phyloP scores from a whole-genome alignment of 1,140 invertebrate species.

The Lepeophtheirus salmonis region DNA sequence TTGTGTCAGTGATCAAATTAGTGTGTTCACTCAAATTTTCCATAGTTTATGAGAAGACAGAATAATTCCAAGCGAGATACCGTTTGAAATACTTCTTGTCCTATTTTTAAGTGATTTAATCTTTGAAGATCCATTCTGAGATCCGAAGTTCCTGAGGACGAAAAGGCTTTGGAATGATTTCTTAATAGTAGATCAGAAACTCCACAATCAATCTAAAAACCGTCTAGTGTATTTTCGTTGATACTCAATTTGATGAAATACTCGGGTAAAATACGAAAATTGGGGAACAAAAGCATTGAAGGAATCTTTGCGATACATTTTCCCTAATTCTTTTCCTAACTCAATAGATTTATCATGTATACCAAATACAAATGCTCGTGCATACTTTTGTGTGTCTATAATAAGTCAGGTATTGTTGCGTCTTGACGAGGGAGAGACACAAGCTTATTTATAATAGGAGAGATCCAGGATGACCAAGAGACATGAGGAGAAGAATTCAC shows the following conservation, averaged over 20 bases:
- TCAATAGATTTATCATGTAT: background rate
- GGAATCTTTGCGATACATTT: background rate
- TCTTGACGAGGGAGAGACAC: too few species aligned
- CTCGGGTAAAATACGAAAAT: background rate
- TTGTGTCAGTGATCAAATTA: background rate
- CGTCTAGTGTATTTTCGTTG: background rate
- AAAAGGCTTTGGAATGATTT: background rate
- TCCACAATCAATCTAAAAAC: background rate
- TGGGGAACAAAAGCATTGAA: background rate
- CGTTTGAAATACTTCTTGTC: background rate
- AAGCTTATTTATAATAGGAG: too few species aligned
- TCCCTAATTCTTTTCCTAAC: background rate
- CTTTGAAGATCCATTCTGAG: background rate
- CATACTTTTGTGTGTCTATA: background rate
- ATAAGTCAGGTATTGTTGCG: background rate
- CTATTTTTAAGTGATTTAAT: background rate
- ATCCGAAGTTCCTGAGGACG: background rate
- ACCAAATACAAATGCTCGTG: background rate
- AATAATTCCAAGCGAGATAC: background rate
- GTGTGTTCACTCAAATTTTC: background rate
- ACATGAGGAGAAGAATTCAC: too few species aligned
- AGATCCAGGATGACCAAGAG: too few species aligned
- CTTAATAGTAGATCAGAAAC: background rate
- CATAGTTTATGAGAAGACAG: background rate
- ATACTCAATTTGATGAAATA: background rate